Evolutionary conservation across 64 coral and sea anemone species (phyloP), one percentile per base, ranked within the genome.

Genomic region (Actinia equina): DNA sequence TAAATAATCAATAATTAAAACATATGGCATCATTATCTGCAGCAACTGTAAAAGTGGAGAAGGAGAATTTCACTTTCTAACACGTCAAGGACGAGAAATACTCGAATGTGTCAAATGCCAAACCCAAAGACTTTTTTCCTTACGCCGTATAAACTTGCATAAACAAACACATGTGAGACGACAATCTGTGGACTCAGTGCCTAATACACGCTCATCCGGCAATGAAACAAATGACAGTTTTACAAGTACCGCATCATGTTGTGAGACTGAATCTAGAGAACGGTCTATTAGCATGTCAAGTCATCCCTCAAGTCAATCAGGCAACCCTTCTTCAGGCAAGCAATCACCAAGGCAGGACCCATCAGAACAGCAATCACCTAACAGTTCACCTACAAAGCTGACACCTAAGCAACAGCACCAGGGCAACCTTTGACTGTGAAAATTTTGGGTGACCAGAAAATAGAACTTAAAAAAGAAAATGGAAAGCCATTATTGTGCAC

Each of bases 151-250:
- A 67, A 57, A 52, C 54, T 2, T 51, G 12, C 67, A 60, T 0
- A 77, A 80, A 7, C 82, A 77, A 17, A 86, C 90, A 53, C 80
- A 87, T 17, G 69, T 74, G 6, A 92, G 94, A 81, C 63, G 80
- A 79, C 94, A 89, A 2, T 95, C 94, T 3, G 49, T 95, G 65
- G 94, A 95, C 42, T 95, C 90, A 57, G 94, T 92, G 15, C 90
- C 90, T 0, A 92, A 87, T 79, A 95, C 94, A 41, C 91, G 94
- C 5, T 95, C 94, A 63, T 95, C 94, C 17, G 88, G 90, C 74
- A 95, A 95, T 83, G 94, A 95, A 12, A 95, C 90, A 56, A 82
- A 84, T 17, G 94, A 95, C n/a, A 95, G 94, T 82, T 60, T 95
- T 41, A 95, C 94, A 16, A 74, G 69, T 74, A 23, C 62, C 5